phyloP scores from a whole-genome alignment of 2,888 invertebrate species.

The Timandra comae region DNA sequence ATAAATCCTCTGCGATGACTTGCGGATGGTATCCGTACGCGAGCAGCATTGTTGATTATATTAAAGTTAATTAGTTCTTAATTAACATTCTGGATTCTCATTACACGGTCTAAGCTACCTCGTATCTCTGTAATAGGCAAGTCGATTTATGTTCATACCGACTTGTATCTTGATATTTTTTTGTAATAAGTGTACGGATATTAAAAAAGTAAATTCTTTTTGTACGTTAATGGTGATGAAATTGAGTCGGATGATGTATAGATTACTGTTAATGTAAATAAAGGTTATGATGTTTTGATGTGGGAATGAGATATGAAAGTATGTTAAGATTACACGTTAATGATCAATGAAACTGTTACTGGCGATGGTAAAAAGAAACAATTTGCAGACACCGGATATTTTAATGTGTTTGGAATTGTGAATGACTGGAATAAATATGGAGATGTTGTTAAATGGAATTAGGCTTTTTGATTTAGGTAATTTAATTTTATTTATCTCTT shows the following conservation, averaged over 20 bases:
- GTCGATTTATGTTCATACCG: constrained; percentile 59
- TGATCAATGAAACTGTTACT: neutral
- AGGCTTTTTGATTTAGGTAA: too few relatives aligned
- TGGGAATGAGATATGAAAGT: constrained; percentile 10
- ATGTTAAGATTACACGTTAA: constrained; percentile 7
- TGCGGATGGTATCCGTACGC: constrained; percentile 69
- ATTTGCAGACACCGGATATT: too few relatives aligned
- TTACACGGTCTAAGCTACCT: constrained; percentile 73
- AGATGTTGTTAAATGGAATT: too few relatives aligned
- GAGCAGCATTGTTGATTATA: constrained; percentile 75
- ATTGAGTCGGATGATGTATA: constrained; percentile 46
- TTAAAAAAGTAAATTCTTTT: constrained; percentile 37
- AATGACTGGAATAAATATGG: too few relatives aligned
- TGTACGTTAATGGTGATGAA: constrained; percentile 43
- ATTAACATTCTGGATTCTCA: constrained; percentile 76
- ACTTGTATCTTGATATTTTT: constrained; percentile 60
- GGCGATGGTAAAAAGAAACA: too few relatives aligned
- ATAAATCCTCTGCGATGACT: constrained; percentile 63
- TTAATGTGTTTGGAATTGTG: too few relatives aligned
- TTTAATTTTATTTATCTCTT: too few relatives aligned
- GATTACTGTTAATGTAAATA: constrained; percentile 12
- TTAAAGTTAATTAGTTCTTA: constrained; percentile 76
- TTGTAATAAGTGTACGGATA: constrained; percentile 43
- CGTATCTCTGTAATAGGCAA: constrained; percentile 54
- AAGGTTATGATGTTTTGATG: constrained; percentile 6